These are phyloP conservation scores for Holothuria leucospilota DNA, from an alignment of 53 echinoderm and acorn worm species.

Conservation along the genomic window DNA sequence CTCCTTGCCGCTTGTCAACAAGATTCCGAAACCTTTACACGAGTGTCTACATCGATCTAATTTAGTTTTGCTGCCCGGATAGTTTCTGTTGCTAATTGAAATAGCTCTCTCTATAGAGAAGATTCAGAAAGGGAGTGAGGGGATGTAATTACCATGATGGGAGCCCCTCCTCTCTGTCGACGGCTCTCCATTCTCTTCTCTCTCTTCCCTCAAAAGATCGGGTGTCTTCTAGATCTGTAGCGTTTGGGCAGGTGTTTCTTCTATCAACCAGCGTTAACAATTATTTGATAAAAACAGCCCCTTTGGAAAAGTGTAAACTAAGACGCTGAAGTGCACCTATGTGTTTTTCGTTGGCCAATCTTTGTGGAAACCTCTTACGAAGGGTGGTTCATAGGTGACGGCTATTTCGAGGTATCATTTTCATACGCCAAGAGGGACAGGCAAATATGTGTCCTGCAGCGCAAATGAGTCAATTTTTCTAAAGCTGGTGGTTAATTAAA, in stretches of 20 bases:
- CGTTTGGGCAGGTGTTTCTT: conserved; percentile 43
- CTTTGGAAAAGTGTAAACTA: conserved; percentile 36
- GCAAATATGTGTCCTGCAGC: conserved; percentile 43
- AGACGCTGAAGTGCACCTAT: conserved; percentile 20
- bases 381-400: conserved; percentile 34
- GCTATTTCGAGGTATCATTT: conserved; percentile 48
- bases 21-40: conserved; percentile 55
- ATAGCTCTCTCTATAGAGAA: conserved; percentile 9
- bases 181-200: conserved; percentile 3
- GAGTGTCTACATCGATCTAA: conserved; percentile 48
- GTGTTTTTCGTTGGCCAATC: conserved; percentile 5
- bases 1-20: conserved; percentile 44
- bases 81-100: conserved; percentile 53
- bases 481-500: conserved; percentile 48
- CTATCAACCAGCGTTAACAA: conserved; percentile 36
- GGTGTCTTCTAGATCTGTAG: conserved; percentile 5
- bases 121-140: conserved; percentile 23
- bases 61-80: conserved; percentile 33
- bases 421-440: conserved; percentile 34
- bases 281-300: conserved; percentile 47
- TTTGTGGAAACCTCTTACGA: conserved; percentile 9
- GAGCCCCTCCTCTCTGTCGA: conserved; percentile 32
- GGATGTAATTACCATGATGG: conserved; percentile 39
- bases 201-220: conserved; percentile 7
- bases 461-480: conserved; percentile 46